Percentiles rank a stretch among this genome's conserved stretches.
Evolutionary conservation across 2,113 vertebrate genomes (phyloP).

Genomic region (Onychostoma macrolepis): DNA sequence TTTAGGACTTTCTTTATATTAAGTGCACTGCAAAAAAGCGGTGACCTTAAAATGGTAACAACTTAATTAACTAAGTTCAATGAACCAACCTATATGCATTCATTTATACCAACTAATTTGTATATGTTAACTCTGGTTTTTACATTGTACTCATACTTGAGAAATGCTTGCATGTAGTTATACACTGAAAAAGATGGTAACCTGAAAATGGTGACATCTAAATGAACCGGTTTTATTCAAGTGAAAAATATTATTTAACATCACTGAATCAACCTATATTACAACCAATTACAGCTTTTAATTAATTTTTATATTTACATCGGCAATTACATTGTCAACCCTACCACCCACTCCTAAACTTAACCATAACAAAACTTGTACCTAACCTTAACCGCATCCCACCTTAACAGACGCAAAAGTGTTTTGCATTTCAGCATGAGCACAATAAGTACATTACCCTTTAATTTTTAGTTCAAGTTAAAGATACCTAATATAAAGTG

Average conservation of each 20-base stretch:
- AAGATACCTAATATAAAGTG: background rate
- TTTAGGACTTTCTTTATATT: background rate
- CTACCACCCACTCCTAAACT: background rate
- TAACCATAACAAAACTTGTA: background rate
- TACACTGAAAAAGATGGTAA: background rate
- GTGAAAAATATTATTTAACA: background rate
- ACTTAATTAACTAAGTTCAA: no score
- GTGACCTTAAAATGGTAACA: no score
- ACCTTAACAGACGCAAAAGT: background rate
- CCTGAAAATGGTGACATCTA: background rate
- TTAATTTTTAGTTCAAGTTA: background rate
- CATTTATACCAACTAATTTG: background rate
- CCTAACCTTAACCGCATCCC: background rate
- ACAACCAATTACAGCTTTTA: background rate
- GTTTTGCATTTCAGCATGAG: background rate
- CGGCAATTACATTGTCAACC: background rate
- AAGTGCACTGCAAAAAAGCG: background rate
- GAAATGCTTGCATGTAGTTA: background rate
- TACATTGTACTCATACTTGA: background rate
- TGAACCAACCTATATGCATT: background rate
- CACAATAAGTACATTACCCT: background rate
- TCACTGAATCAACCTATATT: background rate
- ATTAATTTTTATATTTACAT: background rate
- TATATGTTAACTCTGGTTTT: background rate
- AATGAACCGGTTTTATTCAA: background rate